Evolutionary conservation across 2,113 vertebrate species (phyloP), one percentile per base, ranked within the genome.

Genomic region (Rousettus leschenaultii): DNA sequence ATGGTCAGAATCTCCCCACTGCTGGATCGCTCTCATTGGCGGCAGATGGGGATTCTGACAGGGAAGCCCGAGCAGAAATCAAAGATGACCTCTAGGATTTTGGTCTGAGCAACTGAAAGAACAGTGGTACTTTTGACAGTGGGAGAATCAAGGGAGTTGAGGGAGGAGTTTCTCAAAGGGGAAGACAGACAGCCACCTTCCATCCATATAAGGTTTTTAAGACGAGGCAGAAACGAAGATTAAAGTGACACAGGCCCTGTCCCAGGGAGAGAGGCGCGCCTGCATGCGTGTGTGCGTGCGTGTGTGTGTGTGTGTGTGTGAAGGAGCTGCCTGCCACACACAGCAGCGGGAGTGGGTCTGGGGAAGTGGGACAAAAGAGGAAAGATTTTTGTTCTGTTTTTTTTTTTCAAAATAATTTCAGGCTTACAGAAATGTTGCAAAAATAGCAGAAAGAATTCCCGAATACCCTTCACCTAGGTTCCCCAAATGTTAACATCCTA

Each of bases 331-430:
- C 77, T 16, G 59, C 63, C 77, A 7, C 26, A 0, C 30, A 18
- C n/a, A 51, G 68, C 66, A 57, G 16, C 12, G 7, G 19, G 24
- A 21, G 30, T 75, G 66, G 80, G 51, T 28, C 77, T 40, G n/a
- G 43, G 89, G 65, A 63, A 65, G 35, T 26, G 15, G 30, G 63
- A 51, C 22, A 57, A 55, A 70, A 84, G 73, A 63, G 48, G 57
- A 73, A 63, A 57, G 5, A n/a, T 53, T 95, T 68, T 45, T 57
- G 55, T 78, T 83, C 75, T 83, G 66, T 33, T 51, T 51, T 86
- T 96, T 83, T 51, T 86, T 96, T 82, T n/a, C 26, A 26, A 79
- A 84, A 91, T 91, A 55, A 89, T 77, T 94, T 94, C 13, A 51
- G 51, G 70, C 78, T 53, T 80, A 38, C 8, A 51, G 30, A 93